Evolutionary conservation across 35 echinoderm and acorn worm species (phyloP).

Genomic region (Ophiothrix spiculata): DNA sequence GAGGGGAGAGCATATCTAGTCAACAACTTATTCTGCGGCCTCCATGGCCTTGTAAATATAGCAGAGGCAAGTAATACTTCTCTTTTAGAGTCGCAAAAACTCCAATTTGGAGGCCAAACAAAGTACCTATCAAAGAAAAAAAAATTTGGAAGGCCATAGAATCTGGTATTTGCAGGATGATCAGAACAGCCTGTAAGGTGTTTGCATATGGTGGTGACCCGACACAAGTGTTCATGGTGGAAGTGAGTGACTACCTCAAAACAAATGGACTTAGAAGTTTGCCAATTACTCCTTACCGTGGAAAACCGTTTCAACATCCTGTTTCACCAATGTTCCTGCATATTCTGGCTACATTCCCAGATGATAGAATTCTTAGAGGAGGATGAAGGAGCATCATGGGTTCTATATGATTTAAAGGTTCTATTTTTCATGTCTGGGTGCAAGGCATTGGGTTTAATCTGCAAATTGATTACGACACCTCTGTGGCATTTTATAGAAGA

Average conservation of each 20-base stretch:
- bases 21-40: slow-evolving; percentile 55
- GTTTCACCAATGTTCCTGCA: not conserved
- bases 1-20: slow-evolving; percentile 17
- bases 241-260: not conserved
- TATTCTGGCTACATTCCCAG: not conserved
- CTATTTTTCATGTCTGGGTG: slow-evolving; percentile 30
- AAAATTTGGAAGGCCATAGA: slow-evolving; percentile 2
- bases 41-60: slow-evolving; percentile 48
- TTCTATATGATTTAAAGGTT: slow-evolving; percentile 29
- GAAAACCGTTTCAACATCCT: not conserved
- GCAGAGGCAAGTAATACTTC: slow-evolving; percentile 26
- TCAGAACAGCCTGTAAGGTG: slow-evolving; percentile 25
- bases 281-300: not conserved
- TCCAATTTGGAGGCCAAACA: slow-evolving; percentile 16
- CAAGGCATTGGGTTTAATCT: slow-evolving; percentile 27
- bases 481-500: not conserved
- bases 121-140: slow-evolving; percentile 36
- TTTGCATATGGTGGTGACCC: slow-evolving; percentile 59
- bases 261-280: not conserved
- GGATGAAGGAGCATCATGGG: slow-evolving; percentile 16
- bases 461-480: slow-evolving; percentile 39
- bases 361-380: slow-evolving; percentile 33
- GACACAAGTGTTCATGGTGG: slow-evolving; percentile 36
- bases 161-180: slow-evolving; percentile 18
- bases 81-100: not conserved